Conservation (phyloP, 2,797 vertebrate genomes). For the Phylloscopus collybita region DNA sequence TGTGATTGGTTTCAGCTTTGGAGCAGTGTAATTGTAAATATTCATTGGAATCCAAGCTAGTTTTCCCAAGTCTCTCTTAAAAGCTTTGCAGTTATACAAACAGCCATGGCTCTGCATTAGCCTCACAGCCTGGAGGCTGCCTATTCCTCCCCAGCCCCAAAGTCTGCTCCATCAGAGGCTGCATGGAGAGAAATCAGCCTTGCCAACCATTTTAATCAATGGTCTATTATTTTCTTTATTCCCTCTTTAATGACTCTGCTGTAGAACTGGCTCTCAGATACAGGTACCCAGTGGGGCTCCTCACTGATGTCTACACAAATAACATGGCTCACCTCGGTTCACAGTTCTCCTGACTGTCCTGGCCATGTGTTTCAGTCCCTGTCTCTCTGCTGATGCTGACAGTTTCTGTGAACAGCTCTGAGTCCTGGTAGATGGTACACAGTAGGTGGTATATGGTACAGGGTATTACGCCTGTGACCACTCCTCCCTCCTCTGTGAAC, state of each 20-base stretch:
- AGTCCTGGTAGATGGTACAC: fast-evolving
- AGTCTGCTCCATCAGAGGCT: constrained; percentile 51
- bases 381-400: neutral
- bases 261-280: constrained; percentile 8
- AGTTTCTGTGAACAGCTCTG: neutral
- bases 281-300: neutral
- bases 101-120: constrained; percentile 59
- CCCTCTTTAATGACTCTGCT: constrained; percentile 21
- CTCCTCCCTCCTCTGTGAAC: neutral
- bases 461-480: neutral
- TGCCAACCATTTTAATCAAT: constrained; percentile 43
- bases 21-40: constrained; percentile 79
- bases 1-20: constrained; percentile 73
- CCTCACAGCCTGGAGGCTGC: constrained; percentile 65
- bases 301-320: neutral
- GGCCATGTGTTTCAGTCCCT: neutral
- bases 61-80: constrained; percentile 72
- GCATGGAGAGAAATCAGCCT: constrained; percentile 46
- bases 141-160: constrained; percentile 55
- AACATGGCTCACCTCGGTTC: neutral
- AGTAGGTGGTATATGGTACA: fast-evolving
- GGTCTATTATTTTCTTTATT: constrained; percentile 62
- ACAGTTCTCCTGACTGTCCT: fast-evolving
- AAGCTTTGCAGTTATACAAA: constrained; percentile 76
- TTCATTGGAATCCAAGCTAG: constrained; percentile 78